phyloP scores from a whole-genome alignment of 1,140 invertebrate genomes.

The Schlechtendalia chinensis region DNA sequence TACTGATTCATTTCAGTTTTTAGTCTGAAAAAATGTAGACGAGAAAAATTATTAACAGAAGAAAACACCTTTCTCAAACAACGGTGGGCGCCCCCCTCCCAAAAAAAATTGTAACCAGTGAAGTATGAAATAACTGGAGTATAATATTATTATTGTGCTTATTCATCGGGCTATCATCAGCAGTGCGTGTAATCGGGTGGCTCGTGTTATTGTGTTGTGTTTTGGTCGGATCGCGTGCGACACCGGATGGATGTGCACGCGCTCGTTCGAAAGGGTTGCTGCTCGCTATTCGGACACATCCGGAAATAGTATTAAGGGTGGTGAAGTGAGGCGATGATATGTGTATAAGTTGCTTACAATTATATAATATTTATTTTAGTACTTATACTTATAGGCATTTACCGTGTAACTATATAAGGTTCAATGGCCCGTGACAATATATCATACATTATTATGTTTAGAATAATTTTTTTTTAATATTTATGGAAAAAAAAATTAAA shows the following conservation, averaged over 20 bases:
- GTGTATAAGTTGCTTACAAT: too few species aligned
- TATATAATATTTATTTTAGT: too few species aligned
- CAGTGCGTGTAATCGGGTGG: conserved; percentile 43
- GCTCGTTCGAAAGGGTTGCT: conserved; percentile 20
- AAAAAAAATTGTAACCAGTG: conserved; percentile 5
- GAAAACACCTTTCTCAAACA: background rate
- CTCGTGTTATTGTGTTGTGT: conserved; percentile 17
- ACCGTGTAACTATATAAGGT: background rate
- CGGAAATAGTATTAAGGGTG: background rate
- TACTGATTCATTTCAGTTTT: too few species aligned
- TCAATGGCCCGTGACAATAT: conserved; percentile 10
- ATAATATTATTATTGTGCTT: conserved; percentile 19
- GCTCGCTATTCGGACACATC: conserved; percentile 14
- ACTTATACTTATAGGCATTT: background rate
- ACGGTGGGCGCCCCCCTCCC: too few species aligned
- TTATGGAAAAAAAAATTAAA: too few species aligned
- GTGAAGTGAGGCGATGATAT: background rate
- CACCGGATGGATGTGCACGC: conserved; percentile 33
- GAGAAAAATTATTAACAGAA: background rate
- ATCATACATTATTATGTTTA: background rate
- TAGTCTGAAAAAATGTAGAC: too few species aligned
- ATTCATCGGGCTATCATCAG: conserved; percentile 6
- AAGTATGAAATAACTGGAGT: conserved; percentile 36
- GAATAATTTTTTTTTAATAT: conserved; percentile 17
- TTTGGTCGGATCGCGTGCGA: conserved; percentile 28